A percentile compares a stretch with the other conserved stretches of the same genome.
phyloP scores from a whole-genome alignment of 2,797 vertebrate genomes.

The Anolis apletophallus region DNA sequence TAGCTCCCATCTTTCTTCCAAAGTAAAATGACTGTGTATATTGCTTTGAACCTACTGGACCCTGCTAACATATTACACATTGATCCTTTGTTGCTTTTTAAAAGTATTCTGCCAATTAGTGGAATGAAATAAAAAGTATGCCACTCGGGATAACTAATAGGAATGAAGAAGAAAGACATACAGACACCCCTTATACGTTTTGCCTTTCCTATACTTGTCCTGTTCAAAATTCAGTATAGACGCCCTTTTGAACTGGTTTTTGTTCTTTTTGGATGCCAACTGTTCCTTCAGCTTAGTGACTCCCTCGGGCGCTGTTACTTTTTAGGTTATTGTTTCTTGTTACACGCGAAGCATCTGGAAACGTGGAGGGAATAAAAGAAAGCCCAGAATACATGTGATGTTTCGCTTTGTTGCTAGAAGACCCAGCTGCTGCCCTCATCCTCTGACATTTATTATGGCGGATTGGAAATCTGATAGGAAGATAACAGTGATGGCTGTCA shows the following conservation, averaged over 20 bases:
- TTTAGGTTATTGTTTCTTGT: neutral
- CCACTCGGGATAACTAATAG: neutral
- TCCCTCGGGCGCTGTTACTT: slow-evolving; percentile 9
- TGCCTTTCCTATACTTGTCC: neutral
- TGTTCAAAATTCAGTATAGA: slow-evolving; percentile 21
- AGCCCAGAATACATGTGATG: neutral
- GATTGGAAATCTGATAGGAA: neutral
- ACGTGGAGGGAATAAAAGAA: slow-evolving; percentile 5
- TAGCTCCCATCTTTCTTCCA: too few species aligned
- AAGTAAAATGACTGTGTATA: too few species aligned
- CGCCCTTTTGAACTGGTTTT: neutral
- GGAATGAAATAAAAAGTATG: neutral
- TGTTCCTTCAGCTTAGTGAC: accelerated
- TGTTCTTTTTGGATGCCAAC: neutral
- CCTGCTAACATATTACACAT: too few species aligned
- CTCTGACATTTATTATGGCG: neutral
- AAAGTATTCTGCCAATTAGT: too few species aligned
- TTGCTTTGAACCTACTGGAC: too few species aligned
- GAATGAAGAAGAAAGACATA: neutral
- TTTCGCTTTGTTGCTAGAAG: neutral
- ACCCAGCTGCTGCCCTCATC: neutral
- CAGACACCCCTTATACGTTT: neutral
- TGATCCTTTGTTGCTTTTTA: too few species aligned
- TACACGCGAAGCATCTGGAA: neutral
- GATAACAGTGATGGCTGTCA: neutral